Evolutionary conservation across 2,113 vertebrate genomes (phyloP).

Genomic region (Astur gentilis): DNA sequence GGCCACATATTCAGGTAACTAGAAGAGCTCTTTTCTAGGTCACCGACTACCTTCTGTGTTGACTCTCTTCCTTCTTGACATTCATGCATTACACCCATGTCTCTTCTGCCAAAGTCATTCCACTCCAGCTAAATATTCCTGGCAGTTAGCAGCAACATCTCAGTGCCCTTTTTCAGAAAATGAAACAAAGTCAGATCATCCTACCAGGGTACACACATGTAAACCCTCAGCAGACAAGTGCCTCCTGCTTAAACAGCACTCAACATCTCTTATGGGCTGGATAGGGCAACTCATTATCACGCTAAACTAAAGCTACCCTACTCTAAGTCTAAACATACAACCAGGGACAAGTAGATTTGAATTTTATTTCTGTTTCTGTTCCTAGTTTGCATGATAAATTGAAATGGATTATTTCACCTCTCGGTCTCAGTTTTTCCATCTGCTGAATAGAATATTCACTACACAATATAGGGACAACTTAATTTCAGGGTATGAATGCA

Average conservation of each 20-base stretch:
- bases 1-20: neutral
- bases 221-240: neutral
- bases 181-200: neutral
- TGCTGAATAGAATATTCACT: neutral
- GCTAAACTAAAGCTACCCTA: neutral
- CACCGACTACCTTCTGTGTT: neutral
- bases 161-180: neutral
- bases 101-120: neutral
- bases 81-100: neutral
- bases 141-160: neutral
- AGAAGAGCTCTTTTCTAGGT: neutral
- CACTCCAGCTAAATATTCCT: neutral
- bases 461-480: neutral
- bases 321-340: neutral
- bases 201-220: neutral
- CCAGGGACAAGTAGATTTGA: neutral
- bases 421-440: neutral
- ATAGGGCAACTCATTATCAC: neutral
- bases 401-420: neutral
- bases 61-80: neutral
- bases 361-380: neutral
- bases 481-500: neutral
- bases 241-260: neutral
- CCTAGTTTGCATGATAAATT: neutral
- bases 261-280: neutral